A percentile compares a stretch with the other conserved stretches of the same genome.
These are phyloP conservation scores for Ptilodon capucinus DNA, from an alignment of 2,888 invertebrate genomes.

Conservation along the genomic window DNA sequence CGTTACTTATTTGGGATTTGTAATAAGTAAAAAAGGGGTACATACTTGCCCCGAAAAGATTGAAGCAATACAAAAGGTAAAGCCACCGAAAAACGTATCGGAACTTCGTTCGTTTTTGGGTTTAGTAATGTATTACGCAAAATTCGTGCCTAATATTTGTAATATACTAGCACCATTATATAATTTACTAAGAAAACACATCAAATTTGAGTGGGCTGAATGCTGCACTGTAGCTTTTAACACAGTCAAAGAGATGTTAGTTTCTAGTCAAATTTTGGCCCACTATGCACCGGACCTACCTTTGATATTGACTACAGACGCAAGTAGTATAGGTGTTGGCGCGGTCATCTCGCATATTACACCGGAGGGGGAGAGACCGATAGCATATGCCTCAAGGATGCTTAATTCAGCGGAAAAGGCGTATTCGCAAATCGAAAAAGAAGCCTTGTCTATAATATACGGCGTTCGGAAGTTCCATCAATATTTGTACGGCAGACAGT, in stretches of 20 bases:
- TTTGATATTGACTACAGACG: neutral
- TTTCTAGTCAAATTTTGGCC: neutral
- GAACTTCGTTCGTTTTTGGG: slow-evolving; percentile 5
- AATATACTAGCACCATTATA: neutral
- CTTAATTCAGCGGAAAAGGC: neutral
- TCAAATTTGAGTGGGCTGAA: neutral
- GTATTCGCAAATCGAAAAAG: neutral
- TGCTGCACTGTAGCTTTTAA: neutral
- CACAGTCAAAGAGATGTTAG: neutral
- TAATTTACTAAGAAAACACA: neutral
- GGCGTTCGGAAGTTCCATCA: neutral
- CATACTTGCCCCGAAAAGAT: slow-evolving; percentile 7
- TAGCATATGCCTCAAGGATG: neutral
- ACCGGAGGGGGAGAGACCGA: neutral
- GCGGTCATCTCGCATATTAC: neutral
- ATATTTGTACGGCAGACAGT: neutral
- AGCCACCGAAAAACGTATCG: slow-evolving; percentile 1
- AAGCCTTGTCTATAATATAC: neutral
- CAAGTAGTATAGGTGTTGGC: neutral
- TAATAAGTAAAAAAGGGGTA: slow-evolving; percentile 3
- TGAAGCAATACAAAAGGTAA: slow-evolving; percentile 1
- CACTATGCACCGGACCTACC: neutral
- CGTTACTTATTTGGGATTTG: slow-evolving; percentile 4
- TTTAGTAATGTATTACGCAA: slow-evolving; percentile 7
- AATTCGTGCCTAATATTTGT: slow-evolving; percentile 5